These are phyloP conservation scores for Acleris cristana DNA, from an alignment of 2,888 invertebrate species.

Conservation along the genomic window DNA sequence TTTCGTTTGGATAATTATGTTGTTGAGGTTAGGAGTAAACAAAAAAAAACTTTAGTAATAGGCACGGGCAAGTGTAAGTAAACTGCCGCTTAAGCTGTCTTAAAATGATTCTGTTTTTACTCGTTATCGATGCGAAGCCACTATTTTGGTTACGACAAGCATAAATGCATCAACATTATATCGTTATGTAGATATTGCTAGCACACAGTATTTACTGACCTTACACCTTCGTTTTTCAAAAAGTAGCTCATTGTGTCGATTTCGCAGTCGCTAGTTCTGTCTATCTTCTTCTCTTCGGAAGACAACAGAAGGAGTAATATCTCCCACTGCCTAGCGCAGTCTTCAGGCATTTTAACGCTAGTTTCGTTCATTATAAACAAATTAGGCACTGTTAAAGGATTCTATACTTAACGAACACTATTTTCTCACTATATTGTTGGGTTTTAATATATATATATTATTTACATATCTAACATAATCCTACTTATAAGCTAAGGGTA, in stretches of 20 bases:
- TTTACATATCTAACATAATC: constrained; percentile 8
- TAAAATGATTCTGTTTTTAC: too few relatives aligned
- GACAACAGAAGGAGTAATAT: constrained; percentile 68
- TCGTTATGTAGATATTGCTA: not conserved
- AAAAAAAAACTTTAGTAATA: too few relatives aligned
- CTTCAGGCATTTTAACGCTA: constrained; percentile 60
- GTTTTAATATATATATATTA: constrained; percentile 21
- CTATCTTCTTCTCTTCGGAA: constrained; percentile 75
- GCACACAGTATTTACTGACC: constrained; percentile 49
- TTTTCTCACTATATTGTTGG: constrained; percentile 32
- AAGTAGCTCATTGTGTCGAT: constrained; percentile 73
- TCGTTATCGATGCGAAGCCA: too few relatives aligned
- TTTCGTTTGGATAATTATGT: too few relatives aligned
- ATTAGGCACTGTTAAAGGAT: constrained; percentile 35
- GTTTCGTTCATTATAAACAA: constrained; percentile 43
- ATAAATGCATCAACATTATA: not conserved
- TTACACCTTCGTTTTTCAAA: constrained; percentile 66
- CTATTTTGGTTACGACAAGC: too few relatives aligned
- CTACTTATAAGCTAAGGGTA: constrained; percentile 22
- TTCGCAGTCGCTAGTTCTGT: constrained; percentile 66
- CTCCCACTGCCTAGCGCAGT: constrained; percentile 75
- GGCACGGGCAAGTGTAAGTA: too few relatives aligned
- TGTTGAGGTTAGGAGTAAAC: too few relatives aligned
- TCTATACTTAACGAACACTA: constrained; percentile 33
- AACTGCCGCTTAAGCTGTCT: too few relatives aligned